Evolutionary conservation across 2,113 vertebrate species (phyloP).

Genomic region (Istiophorus platypterus): DNA sequence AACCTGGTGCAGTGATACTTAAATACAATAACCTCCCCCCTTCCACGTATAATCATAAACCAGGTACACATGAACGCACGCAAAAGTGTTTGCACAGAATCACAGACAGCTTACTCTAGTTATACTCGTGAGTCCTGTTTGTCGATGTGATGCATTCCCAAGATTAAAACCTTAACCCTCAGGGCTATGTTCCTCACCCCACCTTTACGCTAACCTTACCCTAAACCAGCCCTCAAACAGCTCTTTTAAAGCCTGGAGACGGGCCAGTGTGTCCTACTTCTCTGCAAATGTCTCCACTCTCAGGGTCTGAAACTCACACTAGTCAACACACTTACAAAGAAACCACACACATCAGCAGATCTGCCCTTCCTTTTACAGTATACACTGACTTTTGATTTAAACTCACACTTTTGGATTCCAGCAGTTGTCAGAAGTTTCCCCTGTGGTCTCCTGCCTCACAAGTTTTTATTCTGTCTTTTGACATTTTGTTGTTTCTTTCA

Average conservation of each 20-base stretch:
- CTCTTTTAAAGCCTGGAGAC: background rate
- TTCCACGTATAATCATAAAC: constrained; percentile 25
- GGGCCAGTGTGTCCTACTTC: background rate
- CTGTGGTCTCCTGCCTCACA: background rate
- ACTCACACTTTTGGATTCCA: constrained; percentile 5
- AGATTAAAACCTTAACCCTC: background rate
- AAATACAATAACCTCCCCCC: constrained; percentile 38
- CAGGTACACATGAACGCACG: background rate
- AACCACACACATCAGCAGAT: background rate
- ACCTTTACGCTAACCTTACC: background rate
- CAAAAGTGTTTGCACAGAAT: background rate
- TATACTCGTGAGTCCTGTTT: background rate
- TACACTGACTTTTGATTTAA: background rate
- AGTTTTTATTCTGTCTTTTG: constrained; percentile 7
- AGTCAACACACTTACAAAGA: constrained; percentile 5
- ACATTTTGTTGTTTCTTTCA: constrained; percentile 42
- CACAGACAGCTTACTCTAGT: background rate
- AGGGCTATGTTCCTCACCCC: background rate
- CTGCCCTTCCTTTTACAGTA: background rate
- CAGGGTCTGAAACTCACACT: background rate
- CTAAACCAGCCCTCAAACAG: background rate
- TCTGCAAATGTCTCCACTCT: background rate
- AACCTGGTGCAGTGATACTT: constrained; percentile 13
- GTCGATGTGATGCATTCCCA: background rate
- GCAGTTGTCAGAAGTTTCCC: constrained; percentile 12